Evolutionary conservation across 2,113 vertebrate genomes (phyloP).

Genomic region (Seriola dumerili): DNA sequence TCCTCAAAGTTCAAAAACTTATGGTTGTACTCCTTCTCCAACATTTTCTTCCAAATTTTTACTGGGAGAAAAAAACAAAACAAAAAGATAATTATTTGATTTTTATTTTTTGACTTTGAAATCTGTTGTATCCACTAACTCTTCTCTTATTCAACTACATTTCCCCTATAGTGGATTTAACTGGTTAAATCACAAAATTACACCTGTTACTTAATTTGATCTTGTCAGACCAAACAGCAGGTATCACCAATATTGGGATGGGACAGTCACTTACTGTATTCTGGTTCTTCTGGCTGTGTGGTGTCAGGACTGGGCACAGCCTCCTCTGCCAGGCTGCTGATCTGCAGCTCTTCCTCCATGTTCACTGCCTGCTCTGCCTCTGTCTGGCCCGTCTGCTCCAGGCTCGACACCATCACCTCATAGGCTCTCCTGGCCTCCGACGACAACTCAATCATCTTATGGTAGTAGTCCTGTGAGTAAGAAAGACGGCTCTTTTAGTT

Average conservation of each 20-base stretch:
- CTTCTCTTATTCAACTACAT: background rate
- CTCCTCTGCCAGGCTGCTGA: conserved; percentile 16
- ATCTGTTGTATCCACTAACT: background rate
- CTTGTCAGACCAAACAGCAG: background rate
- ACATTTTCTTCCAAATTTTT: conserved; percentile 83
- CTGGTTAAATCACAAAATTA: background rate
- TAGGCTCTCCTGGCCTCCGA: conserved; percentile 92
- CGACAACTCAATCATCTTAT: conserved; percentile 95
- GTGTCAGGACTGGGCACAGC: conserved; percentile 18
- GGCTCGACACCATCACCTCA: conserved; percentile 88
- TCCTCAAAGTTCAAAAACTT: conserved; percentile 77
- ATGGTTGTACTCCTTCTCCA: conserved; percentile 80
- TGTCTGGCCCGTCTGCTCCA: conserved; percentile 65
- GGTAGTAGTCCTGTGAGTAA: conserved; percentile 90
- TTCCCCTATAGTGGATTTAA: background rate
- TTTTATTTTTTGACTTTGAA: background rate
- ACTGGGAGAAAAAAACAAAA: conserved; percentile 62
- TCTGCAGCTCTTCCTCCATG: conserved; percentile 29
- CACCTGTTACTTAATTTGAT: background rate
- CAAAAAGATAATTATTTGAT: background rate
- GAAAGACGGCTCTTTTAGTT: background rate
- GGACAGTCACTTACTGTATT: conserved; percentile 88
- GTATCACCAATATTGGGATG: background rate
- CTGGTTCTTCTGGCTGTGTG: conserved; percentile 84
- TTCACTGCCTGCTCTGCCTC: conserved; percentile 44